Percentiles rank a stretch among this genome's conserved stretches.
Conservation (phyloP, 92 coral and sea anemone genomes). For the Epizoanthus rinbou region DNA sequence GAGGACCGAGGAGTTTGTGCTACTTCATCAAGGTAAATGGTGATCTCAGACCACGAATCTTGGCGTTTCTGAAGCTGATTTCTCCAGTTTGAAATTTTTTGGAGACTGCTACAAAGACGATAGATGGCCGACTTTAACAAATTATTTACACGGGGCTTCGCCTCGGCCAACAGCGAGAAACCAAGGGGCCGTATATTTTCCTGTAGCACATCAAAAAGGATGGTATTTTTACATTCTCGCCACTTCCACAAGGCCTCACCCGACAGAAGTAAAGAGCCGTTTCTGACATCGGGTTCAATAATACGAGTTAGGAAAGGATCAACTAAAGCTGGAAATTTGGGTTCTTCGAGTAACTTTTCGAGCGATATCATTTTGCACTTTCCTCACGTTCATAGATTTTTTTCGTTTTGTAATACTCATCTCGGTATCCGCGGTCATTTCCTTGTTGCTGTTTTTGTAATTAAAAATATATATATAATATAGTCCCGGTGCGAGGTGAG, state of each 20-base stretch:
- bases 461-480: too few relatives aligned
- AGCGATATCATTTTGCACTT: too few relatives aligned
- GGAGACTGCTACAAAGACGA: not conserved
- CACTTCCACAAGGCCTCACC: not conserved
- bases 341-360: too few relatives aligned
- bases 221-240: not conserved
- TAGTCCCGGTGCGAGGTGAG: too few relatives aligned
- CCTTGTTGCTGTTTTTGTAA: too few relatives aligned
- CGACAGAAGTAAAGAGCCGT: conserved; percentile 13
- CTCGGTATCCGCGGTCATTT: too few relatives aligned
- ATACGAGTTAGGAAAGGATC: too few relatives aligned
- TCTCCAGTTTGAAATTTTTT: conserved; percentile 1
- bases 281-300: not conserved
- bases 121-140: not conserved
- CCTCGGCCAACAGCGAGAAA: conserved; percentile 21
- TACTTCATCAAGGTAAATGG: not conserved
- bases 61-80: not conserved
- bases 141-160: not conserved
- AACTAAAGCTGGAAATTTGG: too few relatives aligned
- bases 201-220: not conserved
- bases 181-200: not conserved
- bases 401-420: too few relatives aligned
- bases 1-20: conserved; percentile 1
- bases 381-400: too few relatives aligned
- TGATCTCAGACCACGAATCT: conserved; percentile 25